phyloP scores from a whole-genome alignment of 2,113 vertebrate species.

The Leiothrix lutea region DNA sequence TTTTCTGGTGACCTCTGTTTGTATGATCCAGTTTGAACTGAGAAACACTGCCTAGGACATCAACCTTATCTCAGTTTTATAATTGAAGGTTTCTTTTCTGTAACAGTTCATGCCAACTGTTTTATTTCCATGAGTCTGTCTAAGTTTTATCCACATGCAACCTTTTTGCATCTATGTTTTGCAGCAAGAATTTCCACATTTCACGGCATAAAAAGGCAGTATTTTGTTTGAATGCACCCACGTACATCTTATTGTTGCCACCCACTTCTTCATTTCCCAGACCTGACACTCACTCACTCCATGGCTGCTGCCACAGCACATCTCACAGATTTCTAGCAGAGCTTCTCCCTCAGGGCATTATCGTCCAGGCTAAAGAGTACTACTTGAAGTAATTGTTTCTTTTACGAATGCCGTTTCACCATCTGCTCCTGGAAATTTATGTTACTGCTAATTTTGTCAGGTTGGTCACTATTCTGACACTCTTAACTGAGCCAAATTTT shows the following conservation, averaged over 20 bases:
- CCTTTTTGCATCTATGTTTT: neutral
- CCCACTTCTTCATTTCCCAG: neutral
- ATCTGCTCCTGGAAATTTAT: neutral
- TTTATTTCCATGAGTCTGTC: neutral
- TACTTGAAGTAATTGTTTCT: neutral
- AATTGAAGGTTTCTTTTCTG: neutral
- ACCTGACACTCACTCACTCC: neutral
- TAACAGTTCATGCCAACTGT: neutral
- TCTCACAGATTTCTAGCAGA: neutral
- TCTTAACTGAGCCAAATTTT: neutral
- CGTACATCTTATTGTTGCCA: neutral
- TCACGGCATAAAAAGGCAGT: neutral
- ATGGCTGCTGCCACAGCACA: neutral
- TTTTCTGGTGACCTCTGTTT: neutral
- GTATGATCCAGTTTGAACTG: neutral
- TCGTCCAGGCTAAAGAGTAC: neutral
- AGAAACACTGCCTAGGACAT: neutral
- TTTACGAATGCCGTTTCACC: neutral
- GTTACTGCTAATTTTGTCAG: neutral
- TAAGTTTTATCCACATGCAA: neutral
- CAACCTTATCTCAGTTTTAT: neutral
- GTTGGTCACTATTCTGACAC: neutral
- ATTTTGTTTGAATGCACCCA: neutral
- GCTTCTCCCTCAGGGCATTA: neutral
- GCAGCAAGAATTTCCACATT: neutral